Percentiles rank a stretch among this genome's conserved stretches.
Evolutionary conservation across 2,797 vertebrate genomes (phyloP).

Genomic region (Mormyrus proboscirostris): DNA sequence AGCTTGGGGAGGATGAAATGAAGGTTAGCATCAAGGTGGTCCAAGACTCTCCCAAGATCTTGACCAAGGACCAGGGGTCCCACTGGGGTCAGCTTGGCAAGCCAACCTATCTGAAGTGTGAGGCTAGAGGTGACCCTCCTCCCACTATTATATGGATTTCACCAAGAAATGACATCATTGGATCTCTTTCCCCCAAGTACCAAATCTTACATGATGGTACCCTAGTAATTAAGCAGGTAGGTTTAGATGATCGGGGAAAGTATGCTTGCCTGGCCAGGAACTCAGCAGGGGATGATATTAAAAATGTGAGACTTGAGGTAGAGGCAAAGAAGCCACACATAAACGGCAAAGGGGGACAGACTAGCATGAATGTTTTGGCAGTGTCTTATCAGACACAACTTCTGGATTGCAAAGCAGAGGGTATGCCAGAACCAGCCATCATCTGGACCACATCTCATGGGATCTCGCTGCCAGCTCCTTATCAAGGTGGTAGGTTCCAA

Average conservation of each 20-base stretch:
- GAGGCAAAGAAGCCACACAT: constrained; percentile 58
- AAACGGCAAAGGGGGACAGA: constrained; percentile 50
- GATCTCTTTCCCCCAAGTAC: constrained; percentile 48
- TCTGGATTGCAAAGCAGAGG: constrained; percentile 61
- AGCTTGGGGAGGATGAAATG: constrained; percentile 66
- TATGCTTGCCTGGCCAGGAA: constrained; percentile 64
- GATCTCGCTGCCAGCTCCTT: constrained; percentile 54
- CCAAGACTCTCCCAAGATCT: constrained; percentile 52
- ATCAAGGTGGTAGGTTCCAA: constrained; percentile 65
- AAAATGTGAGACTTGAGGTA: constrained; percentile 56
- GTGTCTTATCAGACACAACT: constrained; percentile 63
- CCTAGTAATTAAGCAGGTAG: constrained; percentile 57
- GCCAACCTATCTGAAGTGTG: constrained; percentile 53
- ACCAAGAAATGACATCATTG: constrained; percentile 56
- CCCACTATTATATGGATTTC: constrained; percentile 65
- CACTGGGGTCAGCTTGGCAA: constrained; percentile 53
- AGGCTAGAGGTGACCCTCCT: constrained; percentile 55
- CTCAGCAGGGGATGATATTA: constrained; percentile 60
- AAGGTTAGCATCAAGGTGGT: constrained; percentile 61
- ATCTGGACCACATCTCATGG: constrained; percentile 63
- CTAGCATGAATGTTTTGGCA: constrained; percentile 43
- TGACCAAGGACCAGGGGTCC: constrained; percentile 44
- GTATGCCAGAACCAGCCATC: constrained; percentile 61
- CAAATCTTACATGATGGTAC: constrained; percentile 53
- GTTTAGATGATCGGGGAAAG: constrained; percentile 59